Evolutionary conservation across 2,113 vertebrate genomes (phyloP), one percentile per base, ranked within the genome.

Genomic region (Axis porcinus): DNA sequence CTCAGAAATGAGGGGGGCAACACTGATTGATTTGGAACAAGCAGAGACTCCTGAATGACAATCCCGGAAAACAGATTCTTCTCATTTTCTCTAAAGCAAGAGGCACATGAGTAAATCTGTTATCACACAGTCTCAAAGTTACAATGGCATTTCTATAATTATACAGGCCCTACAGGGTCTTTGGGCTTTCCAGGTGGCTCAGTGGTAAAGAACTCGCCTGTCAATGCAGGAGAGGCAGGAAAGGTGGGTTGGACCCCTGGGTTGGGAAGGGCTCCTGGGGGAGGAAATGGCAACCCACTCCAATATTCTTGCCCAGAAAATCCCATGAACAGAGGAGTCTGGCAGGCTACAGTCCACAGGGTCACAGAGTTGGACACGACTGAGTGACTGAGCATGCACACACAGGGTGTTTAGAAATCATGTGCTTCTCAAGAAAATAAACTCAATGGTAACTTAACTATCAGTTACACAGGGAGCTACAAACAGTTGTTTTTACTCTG

Each of bases 71-170:
- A 89, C 6, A 93, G 11, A 60, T 60, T 88, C 16, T 52, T 87
- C 92, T 74, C 52, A 81, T 94, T 94, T 93, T 94, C 45, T 82
- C 70, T 58, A 82, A 92, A 91, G 47, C 27, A 92, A 92, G 86
- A 87, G 36, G 89, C 74, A 92, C 15, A 89, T 13, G 45, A 86
- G 52, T 91, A 96, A 91, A 79, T 64, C 21, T 89, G 84, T 86
- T 89, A 54, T 86, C 43, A 52, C 45, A 82, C 81, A 96, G 60
- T 81, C 58, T 62, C 16, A 79, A 92, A 76, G 27, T 84, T 93
- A 47, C 27, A 96, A 83, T 7, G 95, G 19, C 12, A 82, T 81
- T 91, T 95, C 84, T 86, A n/a, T 64, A 96, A 47, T 76, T 89
- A 52, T 36, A 64, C 4, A 76, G 15, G 33, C 7, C 76, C 40